Percentiles rank a stretch among this genome's conserved stretches.
phyloP scores from a whole-genome alignment of 1,140 invertebrate species.

The Pseudomyrmex dendroicus region DNA sequence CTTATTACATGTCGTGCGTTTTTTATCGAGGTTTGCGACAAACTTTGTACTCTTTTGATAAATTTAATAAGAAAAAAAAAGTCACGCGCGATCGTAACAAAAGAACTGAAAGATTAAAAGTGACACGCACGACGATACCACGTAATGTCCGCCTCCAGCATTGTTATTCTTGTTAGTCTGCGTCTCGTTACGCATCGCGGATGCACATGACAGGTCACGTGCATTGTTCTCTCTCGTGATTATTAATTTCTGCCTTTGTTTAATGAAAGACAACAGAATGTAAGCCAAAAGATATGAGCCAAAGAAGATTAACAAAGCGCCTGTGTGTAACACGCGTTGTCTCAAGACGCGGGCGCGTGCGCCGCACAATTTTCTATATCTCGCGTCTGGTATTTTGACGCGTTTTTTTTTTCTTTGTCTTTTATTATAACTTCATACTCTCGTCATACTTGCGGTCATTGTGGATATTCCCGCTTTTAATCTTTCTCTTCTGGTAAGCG shows the following conservation, averaged over 20 bases:
- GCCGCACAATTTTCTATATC: constrained; percentile 26
- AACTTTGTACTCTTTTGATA: no score
- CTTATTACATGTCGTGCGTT: no score
- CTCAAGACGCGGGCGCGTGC: constrained; percentile 22
- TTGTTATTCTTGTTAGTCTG: constrained; percentile 65
- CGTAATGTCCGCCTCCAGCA: constrained; percentile 24
- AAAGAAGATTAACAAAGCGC: constrained; percentile 46
- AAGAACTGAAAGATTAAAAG: neutral
- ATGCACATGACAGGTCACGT: constrained; percentile 55
- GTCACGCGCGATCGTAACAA: neutral
- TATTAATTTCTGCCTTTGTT: constrained; percentile 63
- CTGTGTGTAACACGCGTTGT: constrained; percentile 8
- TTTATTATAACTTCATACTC: no score
- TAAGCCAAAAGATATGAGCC: constrained; percentile 38
- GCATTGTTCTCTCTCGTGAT: constrained; percentile 57
- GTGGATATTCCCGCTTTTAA: constrained; percentile 38
- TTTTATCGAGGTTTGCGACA: no score
- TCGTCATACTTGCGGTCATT: neutral
- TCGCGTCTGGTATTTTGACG: constrained; percentile 5
- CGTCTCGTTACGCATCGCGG: constrained; percentile 53
- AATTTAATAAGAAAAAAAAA: constrained; percentile 3
- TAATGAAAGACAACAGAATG: constrained; percentile 53
- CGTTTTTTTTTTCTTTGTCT: neutral
- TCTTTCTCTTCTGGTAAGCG: constrained; percentile 20
- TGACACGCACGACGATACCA: constrained; percentile 28